Evolutionary conservation across 2,888 invertebrate genomes (phyloP).

Genomic region (Drosophila sordidapex): DNA sequence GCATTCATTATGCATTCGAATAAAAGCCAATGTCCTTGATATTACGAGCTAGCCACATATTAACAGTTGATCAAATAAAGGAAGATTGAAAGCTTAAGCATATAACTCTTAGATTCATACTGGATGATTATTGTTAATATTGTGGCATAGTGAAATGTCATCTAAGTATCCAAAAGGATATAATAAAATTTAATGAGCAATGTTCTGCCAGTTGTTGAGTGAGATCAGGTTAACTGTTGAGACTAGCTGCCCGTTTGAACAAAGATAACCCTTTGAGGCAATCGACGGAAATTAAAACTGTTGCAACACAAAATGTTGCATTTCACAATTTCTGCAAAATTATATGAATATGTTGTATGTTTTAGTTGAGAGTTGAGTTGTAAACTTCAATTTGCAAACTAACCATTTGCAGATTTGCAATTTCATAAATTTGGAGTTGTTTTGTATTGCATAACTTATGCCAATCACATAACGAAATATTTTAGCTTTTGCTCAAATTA

Average conservation of each 20-base stretch:
- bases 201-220: neutral
- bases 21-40: neutral
- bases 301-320: neutral
- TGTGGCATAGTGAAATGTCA: neutral
- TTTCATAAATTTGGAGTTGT: conserved; percentile 42
- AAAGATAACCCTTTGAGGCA: neutral
- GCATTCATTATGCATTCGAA: conserved; percentile 29
- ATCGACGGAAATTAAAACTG: conserved; percentile 3
- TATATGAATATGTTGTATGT: conserved; percentile 1
- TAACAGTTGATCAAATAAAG: neutral
- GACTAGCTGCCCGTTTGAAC: neutral
- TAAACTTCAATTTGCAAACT: neutral
- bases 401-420: conserved; percentile 24
- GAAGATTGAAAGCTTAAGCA: neutral
- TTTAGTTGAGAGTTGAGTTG: conserved; percentile 10
- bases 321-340: conserved; percentile 1
- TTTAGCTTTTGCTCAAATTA: conserved; percentile 75
- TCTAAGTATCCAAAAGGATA: neutral
- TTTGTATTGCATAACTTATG: conserved; percentile 66
- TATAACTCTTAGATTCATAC: neutral
- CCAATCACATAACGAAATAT: conserved; percentile 77
- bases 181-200: neutral
- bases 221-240: too few species aligned
- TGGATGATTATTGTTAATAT: neutral
- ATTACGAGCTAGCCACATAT: neutral